A percentile compares a stretch with the other conserved stretches of the same genome.
Evolutionary conservation across 2,797 vertebrate genomes (phyloP).

Genomic region (Micropoecilia bifurca): DNA sequence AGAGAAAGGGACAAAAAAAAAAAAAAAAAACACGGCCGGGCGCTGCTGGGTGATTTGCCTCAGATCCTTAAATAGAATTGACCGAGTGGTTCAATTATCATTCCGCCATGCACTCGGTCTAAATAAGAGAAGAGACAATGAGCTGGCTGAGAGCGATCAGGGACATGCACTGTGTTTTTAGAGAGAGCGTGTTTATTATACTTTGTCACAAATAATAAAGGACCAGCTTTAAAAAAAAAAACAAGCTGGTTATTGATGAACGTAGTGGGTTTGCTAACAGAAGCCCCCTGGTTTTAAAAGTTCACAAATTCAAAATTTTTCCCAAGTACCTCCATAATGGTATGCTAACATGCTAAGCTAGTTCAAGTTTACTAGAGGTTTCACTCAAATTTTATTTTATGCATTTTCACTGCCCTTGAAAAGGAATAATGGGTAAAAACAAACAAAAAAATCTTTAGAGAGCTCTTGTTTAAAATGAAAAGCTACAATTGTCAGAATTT

Average conservation of each 20-base stretch:
- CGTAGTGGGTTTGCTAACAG: not conserved
- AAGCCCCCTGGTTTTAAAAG: not conserved
- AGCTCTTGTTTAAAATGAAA: too few species aligned
- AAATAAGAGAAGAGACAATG: not conserved
- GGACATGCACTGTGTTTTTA: not conserved
- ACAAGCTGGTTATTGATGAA: not conserved
- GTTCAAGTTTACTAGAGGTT: not conserved
- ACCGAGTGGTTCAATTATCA: not conserved
- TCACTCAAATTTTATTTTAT: not conserved
- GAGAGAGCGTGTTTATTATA: not conserved
- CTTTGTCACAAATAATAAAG: not conserved
- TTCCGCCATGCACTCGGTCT: not conserved
- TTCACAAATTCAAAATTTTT: not conserved
- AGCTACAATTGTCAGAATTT: too few species aligned
- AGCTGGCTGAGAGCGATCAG: not conserved
- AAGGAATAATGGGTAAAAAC: not conserved
- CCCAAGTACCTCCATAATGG: not conserved
- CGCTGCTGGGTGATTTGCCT: not conserved
- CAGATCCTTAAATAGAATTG: conserved; percentile 3
- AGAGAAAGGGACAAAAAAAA: conserved; percentile 5
- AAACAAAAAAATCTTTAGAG: not conserved
- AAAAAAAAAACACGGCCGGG: not conserved
- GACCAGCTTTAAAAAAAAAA: not conserved
- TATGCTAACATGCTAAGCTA: not conserved
- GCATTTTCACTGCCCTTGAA: not conserved